Base-by-base conservation (phyloP, 2,113 vertebrate species). In the Tamias sibiricus region DNA sequence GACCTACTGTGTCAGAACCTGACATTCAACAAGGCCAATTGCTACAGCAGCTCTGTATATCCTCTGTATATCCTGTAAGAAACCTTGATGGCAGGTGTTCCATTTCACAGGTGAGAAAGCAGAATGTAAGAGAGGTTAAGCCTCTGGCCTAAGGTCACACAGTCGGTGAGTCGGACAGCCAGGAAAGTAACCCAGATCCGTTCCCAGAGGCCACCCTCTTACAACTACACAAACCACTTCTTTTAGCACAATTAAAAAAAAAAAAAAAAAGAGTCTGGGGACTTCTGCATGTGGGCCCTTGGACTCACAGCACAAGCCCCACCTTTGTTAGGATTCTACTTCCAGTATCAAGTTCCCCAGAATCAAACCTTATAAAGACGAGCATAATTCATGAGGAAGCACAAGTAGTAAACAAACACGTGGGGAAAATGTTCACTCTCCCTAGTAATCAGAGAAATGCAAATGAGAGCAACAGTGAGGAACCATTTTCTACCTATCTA, bases 401-500 rank as follows among this genome's bases (percentile, higher is more conserved):
- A 88, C 86, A 86, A 88, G 84, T 42, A 92, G 95, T 96, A 92
- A 96, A 96, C 76, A 95, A 96, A 92, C 86, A 86, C 0, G 0
- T 26, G 42, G 54, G 72, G 80, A 16, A 75, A 93, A 91, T 2
- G 26, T 87, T 97, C 57, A 32, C 49, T 81, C 88, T 92, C 93
- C 72, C 47, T 90, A 28, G 91, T 94, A 96, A 98, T 97, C 97
- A 97, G 92, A 82, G 95, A 96, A 83, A 96, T 95, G 96, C 86
- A 97, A 97, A 98, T 97, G n/a, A 96, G 74, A 91, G 49, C 81
- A 69, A 93, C 90, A 91, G 1, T 10, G 49, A 95, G 74, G 74
- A 97, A 68, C 69, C 93, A 96, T 96, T 97, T 97, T 93, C 97
- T 94, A 93, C 74, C 89, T 95, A 93, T 80, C 66, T 97, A 96